phyloP scores from a whole-genome alignment of 2,113 vertebrate genomes.

The Myrmecobius fasciatus region DNA sequence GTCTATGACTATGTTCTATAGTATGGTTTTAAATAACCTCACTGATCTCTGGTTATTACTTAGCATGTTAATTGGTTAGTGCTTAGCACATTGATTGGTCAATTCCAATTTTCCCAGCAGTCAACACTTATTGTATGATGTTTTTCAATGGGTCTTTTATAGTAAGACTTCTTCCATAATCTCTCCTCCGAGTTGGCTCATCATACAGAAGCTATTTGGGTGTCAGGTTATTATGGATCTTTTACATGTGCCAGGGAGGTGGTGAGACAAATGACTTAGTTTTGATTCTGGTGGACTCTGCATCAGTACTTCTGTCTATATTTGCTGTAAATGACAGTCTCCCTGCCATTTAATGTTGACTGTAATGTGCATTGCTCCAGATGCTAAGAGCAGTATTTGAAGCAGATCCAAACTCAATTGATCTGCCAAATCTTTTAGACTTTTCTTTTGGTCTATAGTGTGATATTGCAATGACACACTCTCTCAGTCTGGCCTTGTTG shows the following conservation, averaged over 20 bases:
- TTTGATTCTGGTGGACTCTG: not conserved
- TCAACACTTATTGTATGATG: not conserved
- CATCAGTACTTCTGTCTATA: not conserved
- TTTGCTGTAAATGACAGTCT: not conserved
- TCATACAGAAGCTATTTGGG: not conserved
- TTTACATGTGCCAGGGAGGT: not conserved
- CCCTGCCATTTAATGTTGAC: not conserved
- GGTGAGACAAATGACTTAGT: not conserved
- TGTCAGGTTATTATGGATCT: not conserved
- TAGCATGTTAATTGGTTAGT: not conserved
- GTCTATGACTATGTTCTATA: not conserved
- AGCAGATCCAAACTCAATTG: not conserved
- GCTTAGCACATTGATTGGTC: not conserved
- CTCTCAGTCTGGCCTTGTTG: not conserved
- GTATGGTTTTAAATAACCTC: not conserved
- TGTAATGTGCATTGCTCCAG: not conserved
- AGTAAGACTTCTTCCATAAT: not conserved
- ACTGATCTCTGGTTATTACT: not conserved
- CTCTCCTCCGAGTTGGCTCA: not conserved
- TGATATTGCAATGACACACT: not conserved
- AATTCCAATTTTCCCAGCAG: not conserved
- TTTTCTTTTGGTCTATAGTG: conserved; percentile 4
- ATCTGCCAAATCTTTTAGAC: conserved; percentile 8
- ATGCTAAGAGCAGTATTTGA: not conserved
- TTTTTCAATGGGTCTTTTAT: not conserved